Evolutionary conservation across 2,888 invertebrate species (phyloP), one percentile per base, ranked within the genome.

Genomic region (Hesperia comma): DNA sequence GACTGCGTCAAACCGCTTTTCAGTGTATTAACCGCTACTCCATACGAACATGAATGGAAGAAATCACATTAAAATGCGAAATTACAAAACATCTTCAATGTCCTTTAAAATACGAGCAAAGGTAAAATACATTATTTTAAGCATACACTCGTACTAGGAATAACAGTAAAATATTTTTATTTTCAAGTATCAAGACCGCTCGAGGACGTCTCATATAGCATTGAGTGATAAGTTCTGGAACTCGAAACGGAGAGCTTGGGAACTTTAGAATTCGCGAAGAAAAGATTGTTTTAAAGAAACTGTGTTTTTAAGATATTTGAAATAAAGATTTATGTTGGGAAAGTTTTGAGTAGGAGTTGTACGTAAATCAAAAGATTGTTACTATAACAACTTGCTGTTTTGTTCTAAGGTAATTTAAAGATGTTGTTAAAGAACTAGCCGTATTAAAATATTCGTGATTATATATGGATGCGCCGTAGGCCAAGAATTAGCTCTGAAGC

Each of bases 261-360:
- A 63, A 63, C 33, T 55, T 63, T 55, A 17, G 43, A 55, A 55
- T 33, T 46, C 55, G 21, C 54, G 33, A 12, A 17, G 32, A 55
- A 41, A 55, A 61, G 33, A 43, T 26, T 54, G 54, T 62, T 55
- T 63, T 32, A 33, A 63, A 55, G 62, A 55, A 63, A 55, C 62
- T 54, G 33, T 33, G 40, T 62, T 51, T 43, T 62, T 43, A 54
- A 54, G 43, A 62, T 54, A 40, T 61, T 55, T 33, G 54, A 43
- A 54, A 41, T 41, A 55, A 21, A 62, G 54, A 62, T 62, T 62
- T 62, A 62, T 55, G 17, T 61, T 7, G 19, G 40, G 12, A 40
- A 61, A 41, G 17, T 54, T 61, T 60, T 61, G 17, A 60, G 37
- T 0, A 17, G 46, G 32, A 33, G 1, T 40, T 33, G 10, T 21